Base-by-base conservation (phyloP, 2,888 invertebrate genomes). In the Fragum fragum region DNA sequence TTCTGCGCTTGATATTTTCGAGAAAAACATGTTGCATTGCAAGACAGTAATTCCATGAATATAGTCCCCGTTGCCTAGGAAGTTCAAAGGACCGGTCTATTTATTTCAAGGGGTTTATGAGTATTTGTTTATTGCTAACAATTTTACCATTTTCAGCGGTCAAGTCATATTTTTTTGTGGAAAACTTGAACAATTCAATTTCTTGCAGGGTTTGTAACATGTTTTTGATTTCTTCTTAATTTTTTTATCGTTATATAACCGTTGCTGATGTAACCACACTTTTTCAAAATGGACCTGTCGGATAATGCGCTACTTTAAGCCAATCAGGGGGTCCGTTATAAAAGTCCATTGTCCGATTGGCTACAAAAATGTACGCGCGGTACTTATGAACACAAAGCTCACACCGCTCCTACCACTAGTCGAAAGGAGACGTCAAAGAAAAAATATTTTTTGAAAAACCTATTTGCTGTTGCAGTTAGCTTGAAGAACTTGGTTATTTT, bases 1-100 rank as follows among this genome's bases (percentile, higher is more conserved):
- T n/a, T n/a, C n/a, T n/a, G n/a, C n/a, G n/a, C n/a, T n/a, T n/a
- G n/a, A n/a, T n/a, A n/a, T n/a, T n/a, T n/a, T n/a, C n/a, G n/a
- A n/a, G n/a, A n/a, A n/a, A n/a, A n/a, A n/a, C n/a, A n/a, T n/a
- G n/a, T n/a, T n/a, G n/a, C n/a, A n/a, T n/a, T n/a, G n/a, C n/a
- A n/a, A n/a, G n/a, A n/a, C 47, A 52, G 7, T 61, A 55, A 63
- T 53, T 42, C 18, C 21, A n/a, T 21, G 47, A 74, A 71, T 74
- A 53, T 79, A 80, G 80, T 77, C 53, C 83, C 2, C 39, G 83
- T 83, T 83, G 83, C 83, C 69, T 32, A 72, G 82, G 82, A 73
- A 77, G 63, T 26, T 5, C 9, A 18, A 1, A 11, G 47, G 75
- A 36, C 47, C 5, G 26, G 42, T 53, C 28, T 21, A 63, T 73